Conservation (phyloP, 1,140 invertebrate species). For the Eumaeus atala region DNA sequence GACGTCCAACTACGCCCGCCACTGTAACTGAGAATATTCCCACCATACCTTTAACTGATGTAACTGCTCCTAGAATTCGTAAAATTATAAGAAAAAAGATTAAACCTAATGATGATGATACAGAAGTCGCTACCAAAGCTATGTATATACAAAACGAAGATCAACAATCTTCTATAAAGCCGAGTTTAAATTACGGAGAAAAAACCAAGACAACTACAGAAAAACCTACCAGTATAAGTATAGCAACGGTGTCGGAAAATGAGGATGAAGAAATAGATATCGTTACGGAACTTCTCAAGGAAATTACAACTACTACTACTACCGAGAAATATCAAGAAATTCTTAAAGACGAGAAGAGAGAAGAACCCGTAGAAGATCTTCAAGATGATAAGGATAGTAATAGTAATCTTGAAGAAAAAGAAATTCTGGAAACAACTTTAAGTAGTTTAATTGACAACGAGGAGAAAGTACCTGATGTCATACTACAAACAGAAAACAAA, state of each 20-base stretch:
- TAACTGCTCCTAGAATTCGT: conserved; percentile 50
- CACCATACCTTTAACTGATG: conserved; percentile 26
- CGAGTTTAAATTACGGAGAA: conserved; percentile 55
- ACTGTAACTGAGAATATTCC: conserved; percentile 26
- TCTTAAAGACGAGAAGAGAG: conserved; percentile 14
- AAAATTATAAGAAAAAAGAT: conserved; percentile 75
- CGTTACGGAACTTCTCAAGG: conserved; percentile 29
- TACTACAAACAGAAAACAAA: not conserved
- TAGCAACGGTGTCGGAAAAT: conserved; percentile 31
- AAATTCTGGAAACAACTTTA: not conserved
- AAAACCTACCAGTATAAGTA: conserved; percentile 25
- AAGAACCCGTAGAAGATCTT: conserved; percentile 6
- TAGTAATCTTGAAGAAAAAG: not conserved
- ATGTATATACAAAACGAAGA: conserved; percentile 30
- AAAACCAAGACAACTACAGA: conserved; percentile 40
- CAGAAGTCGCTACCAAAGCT: conserved; percentile 34
- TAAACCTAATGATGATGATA: conserved; percentile 46
- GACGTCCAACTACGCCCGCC: conserved; percentile 47
- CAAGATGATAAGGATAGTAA: conserved; percentile 20
- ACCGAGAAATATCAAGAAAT: conserved; percentile 14
- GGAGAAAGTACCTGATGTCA: not conserved
- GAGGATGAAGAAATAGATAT: conserved; percentile 25
- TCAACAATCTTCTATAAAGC: conserved; percentile 30
- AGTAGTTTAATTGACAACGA: not conserved
- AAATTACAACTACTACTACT: conserved; percentile 20